Evolutionary conservation across 2,113 vertebrate species (phyloP).

Genomic region (Hippoglossus stenolepis): DNA sequence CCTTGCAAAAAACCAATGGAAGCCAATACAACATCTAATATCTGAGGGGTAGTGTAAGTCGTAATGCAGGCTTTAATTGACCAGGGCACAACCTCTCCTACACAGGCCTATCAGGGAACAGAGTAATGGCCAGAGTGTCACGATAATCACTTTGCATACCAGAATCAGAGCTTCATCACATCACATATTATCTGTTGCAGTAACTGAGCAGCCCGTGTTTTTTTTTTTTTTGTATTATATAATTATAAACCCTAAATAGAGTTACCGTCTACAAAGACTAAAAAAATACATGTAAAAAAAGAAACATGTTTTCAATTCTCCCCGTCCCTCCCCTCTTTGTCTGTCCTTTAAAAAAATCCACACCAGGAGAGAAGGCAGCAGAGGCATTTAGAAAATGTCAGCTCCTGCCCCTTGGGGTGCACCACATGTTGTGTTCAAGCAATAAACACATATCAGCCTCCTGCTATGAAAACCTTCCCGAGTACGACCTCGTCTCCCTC

Average conservation of each 20-base stretch:
- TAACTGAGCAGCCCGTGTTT: conserved; percentile 10
- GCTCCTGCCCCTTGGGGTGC: conserved; percentile 56
- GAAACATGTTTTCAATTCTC: conserved; percentile 21
- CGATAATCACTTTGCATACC: conserved; percentile 81
- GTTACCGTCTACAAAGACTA: conserved; percentile 1
- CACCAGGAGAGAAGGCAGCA: conserved; percentile 44
- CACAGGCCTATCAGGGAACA: conserved; percentile 75
- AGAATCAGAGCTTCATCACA: conserved; percentile 65
- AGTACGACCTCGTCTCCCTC: conserved; percentile 39
- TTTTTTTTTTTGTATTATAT: conserved; percentile 1
- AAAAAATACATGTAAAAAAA: conserved; percentile 27
- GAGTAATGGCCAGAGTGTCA: conserved; percentile 76
- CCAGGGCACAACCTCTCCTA: conserved; percentile 81
- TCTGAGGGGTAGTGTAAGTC: conserved; percentile 70
- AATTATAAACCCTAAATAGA: not conserved
- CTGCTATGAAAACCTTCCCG: conserved; percentile 45
- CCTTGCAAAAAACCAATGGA: conserved; percentile 40
- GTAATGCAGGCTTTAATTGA: conserved; percentile 78
- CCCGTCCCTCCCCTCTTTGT: conserved; percentile 4
- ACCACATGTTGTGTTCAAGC: conserved; percentile 45
- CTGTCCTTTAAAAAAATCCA: conserved; percentile 44
- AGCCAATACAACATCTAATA: conserved; percentile 38
- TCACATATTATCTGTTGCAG: conserved; percentile 16
- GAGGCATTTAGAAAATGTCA: conserved; percentile 82
- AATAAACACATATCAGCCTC: conserved; percentile 61